Conservation (phyloP, 2,888 invertebrate genomes). For the Andricus quercusramuli region DNA sequence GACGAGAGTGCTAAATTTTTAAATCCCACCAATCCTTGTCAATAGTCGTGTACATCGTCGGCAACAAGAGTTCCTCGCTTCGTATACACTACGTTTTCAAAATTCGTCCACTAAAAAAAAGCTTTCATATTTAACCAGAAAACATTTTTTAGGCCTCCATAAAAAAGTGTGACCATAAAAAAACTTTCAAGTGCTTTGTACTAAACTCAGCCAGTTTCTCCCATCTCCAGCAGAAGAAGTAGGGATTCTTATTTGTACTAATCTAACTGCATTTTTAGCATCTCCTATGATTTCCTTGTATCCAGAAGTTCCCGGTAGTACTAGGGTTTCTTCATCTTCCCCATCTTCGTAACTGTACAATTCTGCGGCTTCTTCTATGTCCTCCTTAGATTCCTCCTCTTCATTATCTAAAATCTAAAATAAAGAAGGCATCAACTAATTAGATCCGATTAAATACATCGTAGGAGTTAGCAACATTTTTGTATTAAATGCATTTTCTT, state of each 20-base stretch:
- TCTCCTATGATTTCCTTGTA: conserved; percentile 69
- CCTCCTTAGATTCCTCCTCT: conserved; percentile 71
- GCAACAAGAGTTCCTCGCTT: no score
- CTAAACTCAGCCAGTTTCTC: conserved; percentile 73
- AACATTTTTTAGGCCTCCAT: background rate
- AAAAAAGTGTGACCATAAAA: background rate
- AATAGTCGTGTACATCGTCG: no score
- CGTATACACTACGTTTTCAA: background rate
- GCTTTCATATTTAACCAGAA: background rate
- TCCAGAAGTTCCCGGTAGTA: conserved; percentile 70
- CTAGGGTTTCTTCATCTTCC: conserved; percentile 65
- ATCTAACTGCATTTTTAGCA: conserved; percentile 68
- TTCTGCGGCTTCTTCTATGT: conserved; percentile 65
- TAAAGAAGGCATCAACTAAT: background rate
- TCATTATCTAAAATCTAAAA: conserved; percentile 47
- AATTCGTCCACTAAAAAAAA: background rate
- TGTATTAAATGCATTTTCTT: no score
- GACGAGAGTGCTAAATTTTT: no score
- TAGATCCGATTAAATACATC: no score
- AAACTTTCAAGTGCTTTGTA: conserved; percentile 68
- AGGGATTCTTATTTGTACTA: conserved; percentile 75
- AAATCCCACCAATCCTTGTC: background rate
- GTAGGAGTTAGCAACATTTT: no score
- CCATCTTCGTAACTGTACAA: conserved; percentile 72
- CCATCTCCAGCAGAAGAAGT: conserved; percentile 64